These are phyloP conservation scores for Arion vulgaris DNA, from an alignment of 1,140 invertebrate species.

Conservation along the genomic window DNA sequence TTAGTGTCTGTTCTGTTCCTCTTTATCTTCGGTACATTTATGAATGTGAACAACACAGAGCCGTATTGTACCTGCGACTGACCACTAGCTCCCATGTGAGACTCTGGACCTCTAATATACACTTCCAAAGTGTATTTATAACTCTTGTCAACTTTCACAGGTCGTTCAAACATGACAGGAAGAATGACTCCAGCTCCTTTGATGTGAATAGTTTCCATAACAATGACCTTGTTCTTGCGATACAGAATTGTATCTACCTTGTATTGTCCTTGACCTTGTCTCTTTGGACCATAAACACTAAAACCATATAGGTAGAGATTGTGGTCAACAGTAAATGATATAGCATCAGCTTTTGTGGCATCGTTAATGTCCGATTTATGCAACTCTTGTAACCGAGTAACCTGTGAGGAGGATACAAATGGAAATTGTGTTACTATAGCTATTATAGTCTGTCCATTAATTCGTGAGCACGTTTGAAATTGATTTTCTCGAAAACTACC, in stretches of 20 bases:
- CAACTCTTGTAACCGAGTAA: constrained; percentile 38
- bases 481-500: too few species aligned
- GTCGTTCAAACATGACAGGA: constrained; percentile 42
- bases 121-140: constrained; percentile 42
- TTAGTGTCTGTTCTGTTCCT: constrained; percentile 27
- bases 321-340: constrained; percentile 37
- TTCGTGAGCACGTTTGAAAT: too few species aligned
- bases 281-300: constrained; percentile 44
- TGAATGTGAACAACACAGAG: constrained; percentile 33
- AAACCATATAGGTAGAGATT: constrained; percentile 42
- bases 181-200: constrained; percentile 45
- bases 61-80: constrained; percentile 20
- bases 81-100: constrained; percentile 38
- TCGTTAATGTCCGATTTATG: constrained; percentile 17
- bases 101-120: constrained; percentile 39
- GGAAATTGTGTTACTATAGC: not conserved
- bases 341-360: constrained; percentile 31
- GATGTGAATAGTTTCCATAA: constrained; percentile 42
- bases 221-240: constrained; percentile 43
- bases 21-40: constrained; percentile 33
- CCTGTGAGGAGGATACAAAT: not conserved
- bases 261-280: constrained; percentile 37
- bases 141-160: constrained; percentile 38
- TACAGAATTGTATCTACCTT: constrained; percentile 35
- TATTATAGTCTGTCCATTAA: too few species aligned